A percentile compares a stretch with the other conserved stretches of the same genome.
phyloP scores from a whole-genome alignment of 2,888 invertebrate genomes.

The Leucoma salicis region DNA sequence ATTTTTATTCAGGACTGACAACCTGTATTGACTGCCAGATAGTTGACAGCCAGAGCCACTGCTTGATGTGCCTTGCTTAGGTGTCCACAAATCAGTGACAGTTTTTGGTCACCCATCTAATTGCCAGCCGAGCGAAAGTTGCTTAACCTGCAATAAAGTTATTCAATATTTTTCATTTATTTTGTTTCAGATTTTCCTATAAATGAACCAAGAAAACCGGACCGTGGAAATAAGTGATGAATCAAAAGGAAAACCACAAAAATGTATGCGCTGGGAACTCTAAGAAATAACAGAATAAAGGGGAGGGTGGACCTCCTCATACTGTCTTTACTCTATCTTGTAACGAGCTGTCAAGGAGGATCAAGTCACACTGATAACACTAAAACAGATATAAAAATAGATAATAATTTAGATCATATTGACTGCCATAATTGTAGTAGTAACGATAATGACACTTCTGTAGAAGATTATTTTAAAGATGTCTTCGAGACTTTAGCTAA shows the following conservation, averaged over 20 bases:
- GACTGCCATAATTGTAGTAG: constrained; percentile 74
- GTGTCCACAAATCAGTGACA: too few species aligned
- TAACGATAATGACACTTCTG: constrained; percentile 45
- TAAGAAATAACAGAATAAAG: constrained; percentile 50
- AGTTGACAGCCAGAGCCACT: too few species aligned
- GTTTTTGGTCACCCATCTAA: too few species aligned
- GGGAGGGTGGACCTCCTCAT: constrained; percentile 58
- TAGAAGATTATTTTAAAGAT: constrained; percentile 43
- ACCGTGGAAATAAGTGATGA: constrained; percentile 58
- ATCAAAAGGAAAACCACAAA: constrained; percentile 49
- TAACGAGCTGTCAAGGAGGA: constrained; percentile 52
- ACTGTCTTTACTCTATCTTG: constrained; percentile 54
- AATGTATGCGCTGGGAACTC: constrained; percentile 57
- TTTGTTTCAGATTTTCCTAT: constrained; percentile 61
- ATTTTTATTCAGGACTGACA: too few species aligned
- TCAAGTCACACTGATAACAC: constrained; percentile 57
- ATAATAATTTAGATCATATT: constrained; percentile 62
- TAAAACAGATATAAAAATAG: constrained; percentile 60
- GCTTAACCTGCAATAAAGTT: too few species aligned
- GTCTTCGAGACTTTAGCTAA: constrained; percentile 54
- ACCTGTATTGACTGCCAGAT: too few species aligned
- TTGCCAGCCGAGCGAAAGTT: too few species aligned
- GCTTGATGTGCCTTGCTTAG: too few species aligned
- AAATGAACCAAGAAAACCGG: constrained; percentile 35
- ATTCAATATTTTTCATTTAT: too few species aligned